phyloP scores from a whole-genome alignment of 2,888 invertebrate genomes.

The Limulus polyphemus region DNA sequence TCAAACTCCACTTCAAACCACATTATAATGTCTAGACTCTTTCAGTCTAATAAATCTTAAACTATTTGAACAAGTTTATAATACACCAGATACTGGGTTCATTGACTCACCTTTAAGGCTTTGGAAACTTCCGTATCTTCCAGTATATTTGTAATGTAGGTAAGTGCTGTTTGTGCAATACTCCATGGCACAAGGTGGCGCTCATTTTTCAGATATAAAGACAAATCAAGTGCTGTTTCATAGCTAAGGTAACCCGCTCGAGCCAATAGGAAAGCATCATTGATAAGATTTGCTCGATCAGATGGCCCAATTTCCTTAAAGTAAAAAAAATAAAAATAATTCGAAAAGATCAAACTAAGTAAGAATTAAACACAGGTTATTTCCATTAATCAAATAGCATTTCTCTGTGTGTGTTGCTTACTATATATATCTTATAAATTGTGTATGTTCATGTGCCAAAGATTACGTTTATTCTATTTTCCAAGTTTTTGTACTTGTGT shows the following conservation, averaged over 20 bases:
- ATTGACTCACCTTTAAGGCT: neutral
- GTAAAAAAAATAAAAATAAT: neutral
- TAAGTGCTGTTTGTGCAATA: neutral
- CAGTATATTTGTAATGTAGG: neutral
- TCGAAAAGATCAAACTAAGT: no score
- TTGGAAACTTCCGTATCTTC: slow-evolving; percentile 1
- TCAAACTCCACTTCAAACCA: no score
- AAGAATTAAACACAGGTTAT: no score
- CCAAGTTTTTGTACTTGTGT: no score
- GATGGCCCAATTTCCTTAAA: slow-evolving; percentile 9
- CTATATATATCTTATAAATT: no score
- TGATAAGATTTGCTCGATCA: slow-evolving; percentile 14
- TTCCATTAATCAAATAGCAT: no score
- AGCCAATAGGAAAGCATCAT: slow-evolving; percentile 15
- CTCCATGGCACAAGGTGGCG: slow-evolving; percentile 11
- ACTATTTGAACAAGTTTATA: neutral
- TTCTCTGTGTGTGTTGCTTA: no score
- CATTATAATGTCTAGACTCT: no score
- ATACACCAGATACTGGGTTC: neutral
- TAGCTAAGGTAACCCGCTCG: slow-evolving; percentile 12
- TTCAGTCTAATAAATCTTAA: neutral
- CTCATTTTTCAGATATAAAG: slow-evolving; percentile 11
- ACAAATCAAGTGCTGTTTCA: slow-evolving; percentile 10
- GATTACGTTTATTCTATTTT: no score
- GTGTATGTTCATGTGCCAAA: no score